Conservation (phyloP, 2,113 vertebrate genomes). For the Maccullochella peelii region DNA sequence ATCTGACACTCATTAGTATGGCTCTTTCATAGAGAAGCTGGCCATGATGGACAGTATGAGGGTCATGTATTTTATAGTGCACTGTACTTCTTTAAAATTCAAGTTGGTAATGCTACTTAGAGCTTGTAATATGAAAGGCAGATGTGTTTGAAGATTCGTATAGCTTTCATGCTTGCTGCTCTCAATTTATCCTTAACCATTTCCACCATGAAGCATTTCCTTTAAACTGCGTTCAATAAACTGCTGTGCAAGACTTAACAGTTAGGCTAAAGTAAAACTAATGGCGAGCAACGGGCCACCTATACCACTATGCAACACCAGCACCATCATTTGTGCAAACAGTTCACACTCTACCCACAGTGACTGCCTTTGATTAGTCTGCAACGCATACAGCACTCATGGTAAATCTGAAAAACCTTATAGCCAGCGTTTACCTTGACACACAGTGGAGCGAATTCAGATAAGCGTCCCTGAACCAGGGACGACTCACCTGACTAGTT, state of each 20-base stretch:
- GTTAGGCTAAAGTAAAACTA: neutral
- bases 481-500: neutral
- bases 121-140: neutral
- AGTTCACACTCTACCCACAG: neutral
- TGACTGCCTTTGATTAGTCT: neutral
- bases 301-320: neutral
- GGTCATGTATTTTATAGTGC: neutral
- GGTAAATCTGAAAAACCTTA: neutral
- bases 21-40: neutral
- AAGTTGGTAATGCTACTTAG: neutral
- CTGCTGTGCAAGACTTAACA: neutral
- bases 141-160: neutral
- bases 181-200: neutral
- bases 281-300: neutral
- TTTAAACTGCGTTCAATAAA: neutral
- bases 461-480: neutral
- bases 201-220: neutral
- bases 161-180: neutral
- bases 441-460: conserved; percentile 17
- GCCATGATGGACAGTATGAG: neutral
- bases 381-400: neutral
- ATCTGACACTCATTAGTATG: neutral
- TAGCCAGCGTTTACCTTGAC: conserved; percentile 8
- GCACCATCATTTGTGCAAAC: neutral
- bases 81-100: neutral